A percentile compares a stretch with the other conserved stretches of the same genome.
These are phyloP conservation scores for Acomys russatus DNA, from an alignment of 2,797 vertebrate genomes.

Conservation along the genomic window DNA sequence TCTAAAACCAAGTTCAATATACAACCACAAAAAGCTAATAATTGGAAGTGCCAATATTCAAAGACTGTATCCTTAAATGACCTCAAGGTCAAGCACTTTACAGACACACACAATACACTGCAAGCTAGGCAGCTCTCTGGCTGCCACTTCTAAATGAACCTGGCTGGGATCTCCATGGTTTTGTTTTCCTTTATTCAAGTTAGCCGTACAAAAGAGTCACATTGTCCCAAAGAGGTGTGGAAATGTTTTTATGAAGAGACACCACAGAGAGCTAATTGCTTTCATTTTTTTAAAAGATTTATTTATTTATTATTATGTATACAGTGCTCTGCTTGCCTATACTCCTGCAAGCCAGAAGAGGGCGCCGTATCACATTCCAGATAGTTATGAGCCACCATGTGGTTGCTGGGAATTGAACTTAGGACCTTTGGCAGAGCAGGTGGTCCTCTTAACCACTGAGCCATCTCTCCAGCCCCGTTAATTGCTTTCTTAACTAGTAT, in stretches of 20 bases:
- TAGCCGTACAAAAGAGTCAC: background rate
- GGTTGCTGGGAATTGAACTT: too few species aligned
- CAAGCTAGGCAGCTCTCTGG: background rate
- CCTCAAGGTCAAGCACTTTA: background rate
- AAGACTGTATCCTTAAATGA: background rate
- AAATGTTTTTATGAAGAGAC: background rate
- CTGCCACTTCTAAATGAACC: background rate
- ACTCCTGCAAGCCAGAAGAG: too few species aligned
- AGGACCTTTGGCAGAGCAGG: too few species aligned
- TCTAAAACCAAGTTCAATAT: slow-evolving; percentile 24
- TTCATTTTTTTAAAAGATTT: background rate
- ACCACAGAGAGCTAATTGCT: background rate
- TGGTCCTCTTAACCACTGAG: too few species aligned
- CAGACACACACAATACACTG: background rate
- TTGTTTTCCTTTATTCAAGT: background rate
- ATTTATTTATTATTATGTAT: too few species aligned
- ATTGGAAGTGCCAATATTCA: background rate
- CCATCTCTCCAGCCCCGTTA: background rate
- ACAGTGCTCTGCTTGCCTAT: too few species aligned
- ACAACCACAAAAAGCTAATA: background rate
- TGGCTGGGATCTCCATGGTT: background rate
- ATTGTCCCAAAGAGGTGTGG: background rate
- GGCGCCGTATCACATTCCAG: too few species aligned
- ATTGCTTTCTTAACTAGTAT: background rate
- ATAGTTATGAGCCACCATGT: too few species aligned